phyloP scores from a whole-genome alignment of 1,140 invertebrate species.

The Drosophila kurseongensis region DNA sequence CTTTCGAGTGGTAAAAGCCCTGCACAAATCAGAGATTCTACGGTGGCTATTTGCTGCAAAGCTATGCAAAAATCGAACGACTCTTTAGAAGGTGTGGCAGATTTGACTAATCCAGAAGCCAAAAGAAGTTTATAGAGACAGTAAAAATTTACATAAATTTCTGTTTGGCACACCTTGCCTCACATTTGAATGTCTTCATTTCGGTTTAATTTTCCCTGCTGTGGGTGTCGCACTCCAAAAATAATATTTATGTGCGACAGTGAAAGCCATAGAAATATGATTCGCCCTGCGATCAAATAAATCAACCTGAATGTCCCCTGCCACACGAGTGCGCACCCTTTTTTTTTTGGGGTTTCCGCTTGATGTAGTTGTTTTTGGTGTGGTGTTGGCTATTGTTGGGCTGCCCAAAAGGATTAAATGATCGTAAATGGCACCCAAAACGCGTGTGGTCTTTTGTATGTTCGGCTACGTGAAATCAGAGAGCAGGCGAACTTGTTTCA shows the following conservation, averaged over 20 bases:
- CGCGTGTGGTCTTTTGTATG: conserved; percentile 27
- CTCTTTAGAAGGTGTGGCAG: conserved; percentile 15
- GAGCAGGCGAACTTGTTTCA: conserved; percentile 49
- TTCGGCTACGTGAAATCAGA: conserved; percentile 17
- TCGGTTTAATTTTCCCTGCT: conserved; percentile 56
- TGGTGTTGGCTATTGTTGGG: conserved; percentile 35
- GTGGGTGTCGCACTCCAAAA: conserved; percentile 55
- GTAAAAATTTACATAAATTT: conserved; percentile 57
- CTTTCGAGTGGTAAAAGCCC: conserved; percentile 34
- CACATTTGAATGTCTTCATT: conserved; percentile 69
- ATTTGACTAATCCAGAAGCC: conserved; percentile 55
- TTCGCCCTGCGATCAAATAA: conserved; percentile 52
- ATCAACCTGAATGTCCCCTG: conserved; percentile 61
- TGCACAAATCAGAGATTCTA: conserved; percentile 16
- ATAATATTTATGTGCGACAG: conserved; percentile 62
- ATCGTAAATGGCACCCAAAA: conserved; percentile 56
- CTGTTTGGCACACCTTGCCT: conserved; percentile 49
- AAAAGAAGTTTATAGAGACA: conserved; percentile 15
- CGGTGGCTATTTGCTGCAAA: conserved; percentile 15
- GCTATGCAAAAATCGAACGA: conserved; percentile 22
- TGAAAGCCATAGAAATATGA: conserved; percentile 78
- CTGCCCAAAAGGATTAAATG: conserved; percentile 69
- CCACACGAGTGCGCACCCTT: conserved; percentile 54
- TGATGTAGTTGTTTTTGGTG: conserved; percentile 27
- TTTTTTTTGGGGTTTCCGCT: conserved; percentile 44